These are phyloP conservation scores for Saiga tatarica DNA, from an alignment of 2,113 vertebrate genomes.

Conservation along the genomic window DNA sequence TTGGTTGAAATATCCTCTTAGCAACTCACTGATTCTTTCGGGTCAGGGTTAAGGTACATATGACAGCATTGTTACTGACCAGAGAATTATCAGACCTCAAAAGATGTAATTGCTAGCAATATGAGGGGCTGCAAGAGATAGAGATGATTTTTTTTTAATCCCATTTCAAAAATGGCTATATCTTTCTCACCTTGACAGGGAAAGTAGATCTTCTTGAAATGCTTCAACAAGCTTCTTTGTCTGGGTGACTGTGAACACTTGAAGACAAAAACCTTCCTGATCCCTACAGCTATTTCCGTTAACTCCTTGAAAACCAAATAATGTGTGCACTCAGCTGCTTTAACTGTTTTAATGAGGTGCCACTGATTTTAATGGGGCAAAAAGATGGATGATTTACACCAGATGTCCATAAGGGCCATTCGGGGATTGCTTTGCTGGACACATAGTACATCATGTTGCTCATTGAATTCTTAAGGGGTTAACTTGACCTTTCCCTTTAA, in stretches of 20 bases:
- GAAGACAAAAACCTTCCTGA: constrained; percentile 61
- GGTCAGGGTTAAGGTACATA: constrained; percentile 10
- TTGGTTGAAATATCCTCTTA: constrained; percentile 47
- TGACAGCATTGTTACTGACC: constrained; percentile 28
- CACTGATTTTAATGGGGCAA: constrained; percentile 75
- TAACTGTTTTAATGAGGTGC: constrained; percentile 68
- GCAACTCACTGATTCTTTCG: constrained; percentile 33
- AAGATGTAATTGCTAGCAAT: constrained; percentile 39
- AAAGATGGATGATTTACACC: constrained; percentile 70
- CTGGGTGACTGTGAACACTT: constrained; percentile 41
- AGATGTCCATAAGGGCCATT: constrained; percentile 69
- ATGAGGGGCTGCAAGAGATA: neutral
- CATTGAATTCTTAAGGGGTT: constrained; percentile 71
- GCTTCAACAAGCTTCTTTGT: constrained; percentile 61
- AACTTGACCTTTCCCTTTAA: constrained; percentile 77
- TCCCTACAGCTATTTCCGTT: constrained; percentile 59
- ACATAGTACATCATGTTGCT: constrained; percentile 64
- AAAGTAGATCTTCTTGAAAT: constrained; percentile 62
- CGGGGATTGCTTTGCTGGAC: constrained; percentile 62
- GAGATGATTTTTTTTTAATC: neutral
- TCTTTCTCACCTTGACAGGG: constrained; percentile 61
- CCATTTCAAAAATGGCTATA: constrained; percentile 35
- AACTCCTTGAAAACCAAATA: constrained; percentile 59
- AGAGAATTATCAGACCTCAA: constrained; percentile 42
- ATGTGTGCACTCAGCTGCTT: constrained; percentile 50